Conservation (phyloP, 1,140 invertebrate species). For the Zaprionus inermis region DNA sequence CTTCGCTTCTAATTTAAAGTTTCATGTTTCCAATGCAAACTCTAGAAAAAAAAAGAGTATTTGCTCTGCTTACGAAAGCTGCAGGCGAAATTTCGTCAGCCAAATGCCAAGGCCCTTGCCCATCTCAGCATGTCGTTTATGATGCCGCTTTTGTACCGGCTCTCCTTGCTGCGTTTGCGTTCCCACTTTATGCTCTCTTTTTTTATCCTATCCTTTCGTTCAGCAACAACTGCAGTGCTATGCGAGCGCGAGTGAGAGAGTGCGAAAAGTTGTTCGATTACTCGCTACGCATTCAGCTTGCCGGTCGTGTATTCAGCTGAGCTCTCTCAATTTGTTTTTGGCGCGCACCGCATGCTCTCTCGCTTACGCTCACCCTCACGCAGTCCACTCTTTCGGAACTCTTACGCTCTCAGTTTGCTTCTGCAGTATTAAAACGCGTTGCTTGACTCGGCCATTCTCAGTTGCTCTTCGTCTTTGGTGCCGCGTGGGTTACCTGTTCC, state of each 20-base stretch:
- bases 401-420: not conserved
- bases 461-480: constrained; percentile 32
- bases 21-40: constrained; percentile 40
- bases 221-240: not conserved
- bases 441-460: constrained; percentile 2
- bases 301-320: constrained; percentile 15
- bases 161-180: not conserved
- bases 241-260: not conserved
- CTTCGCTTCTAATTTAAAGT: constrained; percentile 52
- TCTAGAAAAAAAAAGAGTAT: constrained; percentile 27
- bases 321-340: constrained; percentile 17
- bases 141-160: not conserved
- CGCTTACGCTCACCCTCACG: not conserved
- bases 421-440: constrained; percentile 43
- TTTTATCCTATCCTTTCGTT: not conserved
- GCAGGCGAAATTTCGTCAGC: constrained; percentile 55
- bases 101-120: constrained; percentile 42
- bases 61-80: constrained; percentile 52
- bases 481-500: constrained; percentile 32
- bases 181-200: not conserved
- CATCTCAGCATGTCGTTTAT: not conserved
- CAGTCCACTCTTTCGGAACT: not conserved
- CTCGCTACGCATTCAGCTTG: constrained; percentile 2
- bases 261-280: not conserved
- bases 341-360: not conserved